Evolutionary conservation across 2,113 vertebrate genomes (phyloP), one percentile per base, ranked within the genome.

Genomic region (Semnornis frantzii): DNA sequence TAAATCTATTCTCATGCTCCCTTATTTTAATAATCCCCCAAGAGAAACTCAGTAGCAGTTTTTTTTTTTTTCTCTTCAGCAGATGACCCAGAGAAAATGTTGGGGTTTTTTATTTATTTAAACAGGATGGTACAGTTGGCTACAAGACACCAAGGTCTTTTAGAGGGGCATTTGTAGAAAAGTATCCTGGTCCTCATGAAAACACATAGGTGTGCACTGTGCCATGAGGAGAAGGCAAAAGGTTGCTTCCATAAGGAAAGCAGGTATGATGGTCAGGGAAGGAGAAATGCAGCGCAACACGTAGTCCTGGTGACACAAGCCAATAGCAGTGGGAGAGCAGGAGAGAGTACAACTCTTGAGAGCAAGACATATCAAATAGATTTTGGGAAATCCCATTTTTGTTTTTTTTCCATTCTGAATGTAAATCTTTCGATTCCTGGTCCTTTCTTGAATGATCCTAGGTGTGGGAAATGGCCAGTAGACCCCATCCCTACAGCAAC

Each of bases 21-120:
- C 71, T 94, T 90, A 94, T 96, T 97, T 96, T 92, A 96, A 74
- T 93, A 97, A 93, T 71, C 16, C 37, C 31, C 62, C n/a, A 74
- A 91, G 31, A 88, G 80, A 91, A 93, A 75, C 55, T 83, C 34
- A 95, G n/a, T 19, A 85, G 58, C 85, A 93, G 95, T 62, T 73
- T 58, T 82, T 65, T 62, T 73, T 58, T 82, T 65, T 89, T 87
- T 68, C 60, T 96, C 63, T 79, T 68, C 59, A 88, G 89, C 19
- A 79, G n/a, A 92, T 80, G 42, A 65, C 34, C 54, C 3, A 69
- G 9, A 39, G 34, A 60, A 28, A 12, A 72, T 39, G 58, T 9
- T 46, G 77, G 37, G 37, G 37, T 74, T 6, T 2, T 89, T 72
- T 17, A 55, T 83, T 94, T 85, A 5, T 69, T 76, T 68, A 64